These are phyloP conservation scores for Thripadectes ignobilis DNA, from an alignment of 2,797 vertebrate genomes.

Conservation along the genomic window DNA sequence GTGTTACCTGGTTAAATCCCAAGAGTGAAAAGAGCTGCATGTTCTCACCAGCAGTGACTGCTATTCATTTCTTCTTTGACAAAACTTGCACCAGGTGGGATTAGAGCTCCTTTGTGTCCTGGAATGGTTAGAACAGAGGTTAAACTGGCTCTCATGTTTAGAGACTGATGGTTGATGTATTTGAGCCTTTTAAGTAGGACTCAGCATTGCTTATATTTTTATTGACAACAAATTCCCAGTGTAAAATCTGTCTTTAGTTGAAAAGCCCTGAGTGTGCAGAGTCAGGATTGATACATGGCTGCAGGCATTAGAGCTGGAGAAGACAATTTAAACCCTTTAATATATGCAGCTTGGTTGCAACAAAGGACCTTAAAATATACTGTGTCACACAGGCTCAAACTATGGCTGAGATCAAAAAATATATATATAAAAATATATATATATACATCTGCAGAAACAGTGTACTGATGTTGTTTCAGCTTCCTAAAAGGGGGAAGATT, in stretches of 20 bases:
- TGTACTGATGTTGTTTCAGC: rapidly evolving
- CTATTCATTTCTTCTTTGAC: background rate
- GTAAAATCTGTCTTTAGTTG: background rate
- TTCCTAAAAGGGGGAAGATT: background rate
- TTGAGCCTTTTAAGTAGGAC: background rate
- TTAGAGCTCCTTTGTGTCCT: background rate
- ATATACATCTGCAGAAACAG: background rate
- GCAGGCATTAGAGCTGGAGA: background rate
- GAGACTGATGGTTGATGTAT: background rate
- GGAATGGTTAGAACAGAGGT: background rate
- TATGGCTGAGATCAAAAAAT: background rate
- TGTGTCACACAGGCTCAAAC: background rate
- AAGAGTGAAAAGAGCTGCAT: background rate
- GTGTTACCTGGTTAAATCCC: background rate
- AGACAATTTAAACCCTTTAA: background rate
- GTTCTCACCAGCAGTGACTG: background rate
- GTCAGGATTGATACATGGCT: background rate
- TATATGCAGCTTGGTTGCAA: background rate
- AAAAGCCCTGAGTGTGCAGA: background rate
- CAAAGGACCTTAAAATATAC: background rate
- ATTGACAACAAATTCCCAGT: background rate
- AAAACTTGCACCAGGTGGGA: background rate
- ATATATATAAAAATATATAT: too few species aligned
- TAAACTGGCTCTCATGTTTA: background rate
- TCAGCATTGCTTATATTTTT: background rate